Percentiles rank a stretch among this genome's conserved stretches.
Conservation (phyloP, 2,888 invertebrate species). For the Tenthredo scrophulariae region DNA sequence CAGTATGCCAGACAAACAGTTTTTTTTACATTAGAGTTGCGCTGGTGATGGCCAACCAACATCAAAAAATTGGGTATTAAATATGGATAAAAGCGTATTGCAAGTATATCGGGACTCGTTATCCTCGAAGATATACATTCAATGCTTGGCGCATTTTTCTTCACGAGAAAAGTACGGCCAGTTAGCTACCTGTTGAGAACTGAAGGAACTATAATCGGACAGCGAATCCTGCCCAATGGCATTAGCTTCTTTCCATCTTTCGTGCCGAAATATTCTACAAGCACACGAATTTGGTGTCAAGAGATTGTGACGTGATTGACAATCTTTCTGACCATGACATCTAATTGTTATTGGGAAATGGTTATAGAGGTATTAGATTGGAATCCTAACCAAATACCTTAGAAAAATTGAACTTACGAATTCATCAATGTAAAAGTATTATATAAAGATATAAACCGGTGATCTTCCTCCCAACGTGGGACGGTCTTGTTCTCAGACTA, state of each 20-base stretch:
- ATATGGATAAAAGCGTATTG: conserved; percentile 19
- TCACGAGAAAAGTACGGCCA: neutral
- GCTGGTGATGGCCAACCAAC: neutral
- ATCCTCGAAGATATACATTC: neutral
- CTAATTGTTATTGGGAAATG: neutral
- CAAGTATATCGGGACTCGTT: neutral
- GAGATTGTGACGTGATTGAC: neutral
- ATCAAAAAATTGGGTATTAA: neutral
- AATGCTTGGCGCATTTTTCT: neutral
- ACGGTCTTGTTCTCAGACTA: neutral
- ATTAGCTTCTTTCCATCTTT: no score
- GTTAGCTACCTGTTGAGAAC: neutral
- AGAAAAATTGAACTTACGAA: conserved; percentile 11
- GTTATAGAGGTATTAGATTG: neutral
- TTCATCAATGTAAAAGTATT: conserved; percentile 4
- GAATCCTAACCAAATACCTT: neutral
- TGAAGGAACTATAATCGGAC: neutral
- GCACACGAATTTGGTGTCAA: no score
- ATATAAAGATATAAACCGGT: neutral
- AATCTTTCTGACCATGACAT: neutral
- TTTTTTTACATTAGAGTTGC: no score
- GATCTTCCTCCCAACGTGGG: neutral
- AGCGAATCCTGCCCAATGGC: no score
- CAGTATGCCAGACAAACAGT: no score
- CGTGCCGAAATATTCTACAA: no score